phyloP scores from a whole-genome alignment of 2,113 vertebrate species.

The Lamprologus ornatipinnis region DNA sequence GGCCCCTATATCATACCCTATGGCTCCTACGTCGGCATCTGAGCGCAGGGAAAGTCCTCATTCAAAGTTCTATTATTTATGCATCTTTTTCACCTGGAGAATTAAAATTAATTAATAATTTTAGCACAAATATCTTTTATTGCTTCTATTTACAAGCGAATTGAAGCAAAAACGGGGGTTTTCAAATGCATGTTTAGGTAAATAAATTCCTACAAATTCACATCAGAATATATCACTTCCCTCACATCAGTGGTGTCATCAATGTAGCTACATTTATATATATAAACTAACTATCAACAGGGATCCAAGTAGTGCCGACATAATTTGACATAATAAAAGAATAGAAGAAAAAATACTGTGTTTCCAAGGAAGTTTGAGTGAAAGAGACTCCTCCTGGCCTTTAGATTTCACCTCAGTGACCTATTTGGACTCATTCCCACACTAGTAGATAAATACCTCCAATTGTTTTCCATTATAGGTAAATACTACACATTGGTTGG shows the following conservation, averaged over 20 bases:
- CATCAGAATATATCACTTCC: neutral
- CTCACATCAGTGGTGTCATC: neutral
- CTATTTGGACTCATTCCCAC: neutral
- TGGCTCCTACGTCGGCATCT: neutral
- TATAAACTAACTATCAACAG: neutral
- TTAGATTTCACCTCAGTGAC: neutral
- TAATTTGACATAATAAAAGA: neutral
- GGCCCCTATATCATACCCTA: slow-evolving; percentile 27
- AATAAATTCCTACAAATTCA: neutral
- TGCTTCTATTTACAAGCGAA: neutral
- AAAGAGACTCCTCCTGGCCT: neutral
- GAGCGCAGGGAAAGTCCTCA: neutral
- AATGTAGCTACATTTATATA: neutral
- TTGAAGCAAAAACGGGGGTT: neutral
- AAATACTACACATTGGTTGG: neutral
- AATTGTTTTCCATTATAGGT: neutral
- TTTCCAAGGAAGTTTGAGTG: neutral
- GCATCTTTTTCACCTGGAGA: neutral
- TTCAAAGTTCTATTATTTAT: neutral
- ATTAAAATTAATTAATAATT: neutral
- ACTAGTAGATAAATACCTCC: neutral
- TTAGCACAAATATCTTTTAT: neutral
- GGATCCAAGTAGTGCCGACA: neutral
- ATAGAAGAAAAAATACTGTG: neutral
- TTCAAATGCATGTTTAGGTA: neutral